phyloP scores from a whole-genome alignment of 2,797 vertebrate species.

The Syngnathus rostellatus region DNA sequence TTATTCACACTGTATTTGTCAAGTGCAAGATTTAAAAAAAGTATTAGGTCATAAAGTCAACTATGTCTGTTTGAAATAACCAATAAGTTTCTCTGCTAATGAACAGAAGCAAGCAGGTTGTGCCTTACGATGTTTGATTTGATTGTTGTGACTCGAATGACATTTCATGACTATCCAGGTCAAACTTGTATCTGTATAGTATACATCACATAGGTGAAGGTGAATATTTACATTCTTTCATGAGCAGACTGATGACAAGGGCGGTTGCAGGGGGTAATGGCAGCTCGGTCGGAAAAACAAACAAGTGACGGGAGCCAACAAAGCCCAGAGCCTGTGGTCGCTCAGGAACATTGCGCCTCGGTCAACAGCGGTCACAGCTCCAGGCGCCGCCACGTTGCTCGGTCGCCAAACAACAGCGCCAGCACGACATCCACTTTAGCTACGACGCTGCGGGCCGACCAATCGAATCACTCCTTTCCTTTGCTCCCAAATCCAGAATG shows the following conservation, averaged over 20 bases:
- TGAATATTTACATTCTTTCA: conserved; percentile 56
- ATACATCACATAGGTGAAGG: background rate
- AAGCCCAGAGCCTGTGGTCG: conserved; percentile 19
- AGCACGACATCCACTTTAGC: conserved; percentile 1
- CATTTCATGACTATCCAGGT: background rate
- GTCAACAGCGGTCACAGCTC: conserved; percentile 54
- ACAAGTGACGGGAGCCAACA: conserved; percentile 35
- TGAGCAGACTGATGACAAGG: conserved; percentile 31
- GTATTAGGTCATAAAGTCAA: too few relatives aligned
- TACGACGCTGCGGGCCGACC: background rate
- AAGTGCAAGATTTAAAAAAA: too few relatives aligned
- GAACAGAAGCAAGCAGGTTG: background rate
- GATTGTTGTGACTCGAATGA: background rate
- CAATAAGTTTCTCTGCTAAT: too few relatives aligned
- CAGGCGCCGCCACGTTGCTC: conserved; percentile 28
- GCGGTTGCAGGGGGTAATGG: conserved; percentile 10
- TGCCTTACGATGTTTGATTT: background rate
- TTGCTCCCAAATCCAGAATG: background rate
- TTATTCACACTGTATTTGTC: too few relatives aligned
- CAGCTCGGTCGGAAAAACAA: conserved; percentile 65
- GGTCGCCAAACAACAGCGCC: conserved; percentile 37
- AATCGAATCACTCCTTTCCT: background rate
- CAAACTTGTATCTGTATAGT: background rate
- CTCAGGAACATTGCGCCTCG: conserved; percentile 55
- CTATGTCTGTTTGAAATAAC: too few relatives aligned